phyloP scores from a whole-genome alignment of 2,113 vertebrate species.

The Eurypyga helias region DNA sequence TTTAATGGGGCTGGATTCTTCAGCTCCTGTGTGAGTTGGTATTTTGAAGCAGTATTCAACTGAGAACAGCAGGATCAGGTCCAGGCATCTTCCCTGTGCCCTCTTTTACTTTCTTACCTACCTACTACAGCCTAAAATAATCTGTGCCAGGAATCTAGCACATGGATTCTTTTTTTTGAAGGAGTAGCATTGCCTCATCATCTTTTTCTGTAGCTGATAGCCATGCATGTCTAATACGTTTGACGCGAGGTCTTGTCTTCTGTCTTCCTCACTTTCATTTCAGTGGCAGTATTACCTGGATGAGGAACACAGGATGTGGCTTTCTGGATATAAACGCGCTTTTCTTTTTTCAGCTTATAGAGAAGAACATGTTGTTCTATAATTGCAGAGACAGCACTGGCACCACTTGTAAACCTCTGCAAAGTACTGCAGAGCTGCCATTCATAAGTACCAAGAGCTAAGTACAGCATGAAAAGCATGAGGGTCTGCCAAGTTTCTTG shows the following conservation, averaged over 20 bases:
- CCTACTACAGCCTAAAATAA: not conserved
- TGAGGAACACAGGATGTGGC: not conserved
- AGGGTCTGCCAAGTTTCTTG: conserved; percentile 53
- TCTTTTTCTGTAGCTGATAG: not conserved
- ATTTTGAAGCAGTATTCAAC: conserved; percentile 12
- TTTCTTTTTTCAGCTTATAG: not conserved
- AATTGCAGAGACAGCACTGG: conserved; percentile 30
- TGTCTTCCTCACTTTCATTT: not conserved
- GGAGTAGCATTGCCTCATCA: not conserved
- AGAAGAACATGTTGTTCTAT: not conserved
- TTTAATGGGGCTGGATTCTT: conserved; percentile 55
- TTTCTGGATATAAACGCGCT: not conserved
- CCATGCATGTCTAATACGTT: not conserved
- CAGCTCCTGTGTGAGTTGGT: not conserved
- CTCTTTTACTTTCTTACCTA: not conserved
- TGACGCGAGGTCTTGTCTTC: not conserved
- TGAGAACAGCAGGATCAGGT: not conserved
- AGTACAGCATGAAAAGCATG: conserved; percentile 25
- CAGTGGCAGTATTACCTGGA: not conserved
- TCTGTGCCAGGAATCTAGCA: not conserved
- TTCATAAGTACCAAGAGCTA: conserved; percentile 36
- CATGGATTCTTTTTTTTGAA: not conserved
- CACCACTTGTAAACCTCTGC: conserved; percentile 35
- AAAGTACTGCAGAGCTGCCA: conserved; percentile 23
- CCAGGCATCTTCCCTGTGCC: not conserved